Percentiles rank a stretch among this genome's conserved stretches.
These are phyloP conservation scores for Nomada fabriciana DNA, from an alignment of 2,888 invertebrate genomes.

Conservation along the genomic window DNA sequence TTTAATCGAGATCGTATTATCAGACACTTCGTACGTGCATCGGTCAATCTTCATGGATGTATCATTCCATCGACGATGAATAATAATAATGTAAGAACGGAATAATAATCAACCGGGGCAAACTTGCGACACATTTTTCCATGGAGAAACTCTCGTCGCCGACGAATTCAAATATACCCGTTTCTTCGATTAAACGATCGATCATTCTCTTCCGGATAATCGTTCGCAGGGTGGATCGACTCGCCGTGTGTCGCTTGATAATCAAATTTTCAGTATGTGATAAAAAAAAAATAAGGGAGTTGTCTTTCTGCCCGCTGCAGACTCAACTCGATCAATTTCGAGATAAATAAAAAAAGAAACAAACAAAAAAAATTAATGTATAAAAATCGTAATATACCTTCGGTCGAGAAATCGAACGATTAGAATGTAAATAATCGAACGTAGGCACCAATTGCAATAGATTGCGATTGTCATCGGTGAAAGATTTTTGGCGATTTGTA, in stretches of 20 bases:
- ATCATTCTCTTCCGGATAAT: conserved; percentile 1
- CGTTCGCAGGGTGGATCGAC: neutral
- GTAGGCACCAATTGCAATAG: neutral
- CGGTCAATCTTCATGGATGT: neutral
- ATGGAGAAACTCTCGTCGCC: neutral
- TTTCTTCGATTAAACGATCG: neutral
- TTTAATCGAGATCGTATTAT: conserved; percentile 15
- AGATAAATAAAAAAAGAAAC: too few relatives aligned
- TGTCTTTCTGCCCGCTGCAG: neutral
- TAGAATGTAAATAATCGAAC: neutral
- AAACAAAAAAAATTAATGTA: neutral
- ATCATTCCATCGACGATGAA: conserved; percentile 26
- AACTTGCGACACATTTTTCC: neutral
- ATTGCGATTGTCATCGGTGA: neutral
- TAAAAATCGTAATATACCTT: neutral
- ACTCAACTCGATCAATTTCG: neutral
- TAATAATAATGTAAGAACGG: neutral
- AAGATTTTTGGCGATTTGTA: neutral
- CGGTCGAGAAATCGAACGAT: neutral
- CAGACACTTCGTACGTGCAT: neutral
- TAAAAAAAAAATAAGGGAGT: neutral
- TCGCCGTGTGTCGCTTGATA: neutral
- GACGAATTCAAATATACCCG: neutral
- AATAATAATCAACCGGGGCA: neutral
- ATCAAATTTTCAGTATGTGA: neutral